Evolutionary conservation across 2,113 vertebrate species (phyloP).

Genomic region (Xenotilapia caudafasciata): DNA sequence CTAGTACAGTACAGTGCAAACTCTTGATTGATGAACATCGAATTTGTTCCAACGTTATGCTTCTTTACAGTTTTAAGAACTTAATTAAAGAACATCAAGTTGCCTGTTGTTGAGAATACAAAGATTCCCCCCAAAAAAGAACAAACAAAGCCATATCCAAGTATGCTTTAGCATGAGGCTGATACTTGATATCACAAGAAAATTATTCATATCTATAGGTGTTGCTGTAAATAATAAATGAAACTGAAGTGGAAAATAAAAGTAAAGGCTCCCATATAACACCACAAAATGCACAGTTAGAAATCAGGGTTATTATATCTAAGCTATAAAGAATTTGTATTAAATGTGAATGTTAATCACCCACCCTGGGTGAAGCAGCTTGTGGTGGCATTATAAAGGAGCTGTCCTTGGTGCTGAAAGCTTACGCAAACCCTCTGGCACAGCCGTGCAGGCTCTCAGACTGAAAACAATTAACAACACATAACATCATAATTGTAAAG

Average conservation of each 20-base stretch:
- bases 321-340: neutral
- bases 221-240: neutral
- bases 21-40: neutral
- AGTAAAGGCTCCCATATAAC: neutral
- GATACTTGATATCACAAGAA: neutral
- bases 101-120: neutral
- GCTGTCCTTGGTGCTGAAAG: conserved; percentile 60
- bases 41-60: neutral
- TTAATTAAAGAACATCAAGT: neutral
- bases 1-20: neutral
- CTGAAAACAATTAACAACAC: neutral
- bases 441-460: neutral
- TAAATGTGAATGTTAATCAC: conserved; percentile 3
- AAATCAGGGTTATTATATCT: neutral
- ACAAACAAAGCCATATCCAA: neutral
- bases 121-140: neutral
- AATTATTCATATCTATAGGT: neutral
- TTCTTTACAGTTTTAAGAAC: neutral
- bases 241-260: neutral
- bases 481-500: neutral
- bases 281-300: neutral
- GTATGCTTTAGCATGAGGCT: neutral
- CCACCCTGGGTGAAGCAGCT: neutral
- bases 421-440: neutral
- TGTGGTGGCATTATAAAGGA: neutral